These are phyloP conservation scores for Bombycilla garrulus DNA, from an alignment of 2,113 vertebrate genomes.

Conservation along the genomic window DNA sequence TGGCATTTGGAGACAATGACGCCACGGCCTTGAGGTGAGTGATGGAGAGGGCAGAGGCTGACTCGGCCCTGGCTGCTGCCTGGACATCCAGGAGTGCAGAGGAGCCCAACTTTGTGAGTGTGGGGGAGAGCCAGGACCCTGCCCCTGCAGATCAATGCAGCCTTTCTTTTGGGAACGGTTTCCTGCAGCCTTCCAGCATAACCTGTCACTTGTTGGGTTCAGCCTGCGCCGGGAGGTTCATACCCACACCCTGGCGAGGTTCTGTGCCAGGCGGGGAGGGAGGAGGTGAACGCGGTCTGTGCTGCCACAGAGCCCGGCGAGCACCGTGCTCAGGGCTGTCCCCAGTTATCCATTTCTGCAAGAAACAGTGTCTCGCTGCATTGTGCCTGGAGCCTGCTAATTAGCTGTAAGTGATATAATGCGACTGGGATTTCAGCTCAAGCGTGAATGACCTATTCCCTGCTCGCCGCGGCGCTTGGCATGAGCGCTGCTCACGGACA, in stretches of 20 bases:
- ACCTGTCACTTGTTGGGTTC: background rate
- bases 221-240: background rate
- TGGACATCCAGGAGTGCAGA: background rate
- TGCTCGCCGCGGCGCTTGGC: background rate
- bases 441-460: constrained; percentile 55
- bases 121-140: background rate
- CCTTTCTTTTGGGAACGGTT: background rate
- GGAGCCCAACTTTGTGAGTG: background rate
- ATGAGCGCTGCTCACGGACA: background rate
- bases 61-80: background rate
- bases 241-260: background rate
- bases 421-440: constrained; percentile 37
- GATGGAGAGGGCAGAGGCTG: background rate
- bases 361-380: constrained; percentile 14
- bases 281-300: background rate
- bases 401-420: constrained; percentile 68
- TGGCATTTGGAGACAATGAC: background rate
- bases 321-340: background rate
- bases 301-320: background rate
- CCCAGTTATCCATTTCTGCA: background rate
- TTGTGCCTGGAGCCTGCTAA: constrained; percentile 59
- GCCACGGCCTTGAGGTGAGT: rapidly evolving
- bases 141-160: background rate
- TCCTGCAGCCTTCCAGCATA: background rate
- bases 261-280: background rate